Evolutionary conservation across 2,113 vertebrate species (phyloP).

Genomic region (Menura novaehollandiae): DNA sequence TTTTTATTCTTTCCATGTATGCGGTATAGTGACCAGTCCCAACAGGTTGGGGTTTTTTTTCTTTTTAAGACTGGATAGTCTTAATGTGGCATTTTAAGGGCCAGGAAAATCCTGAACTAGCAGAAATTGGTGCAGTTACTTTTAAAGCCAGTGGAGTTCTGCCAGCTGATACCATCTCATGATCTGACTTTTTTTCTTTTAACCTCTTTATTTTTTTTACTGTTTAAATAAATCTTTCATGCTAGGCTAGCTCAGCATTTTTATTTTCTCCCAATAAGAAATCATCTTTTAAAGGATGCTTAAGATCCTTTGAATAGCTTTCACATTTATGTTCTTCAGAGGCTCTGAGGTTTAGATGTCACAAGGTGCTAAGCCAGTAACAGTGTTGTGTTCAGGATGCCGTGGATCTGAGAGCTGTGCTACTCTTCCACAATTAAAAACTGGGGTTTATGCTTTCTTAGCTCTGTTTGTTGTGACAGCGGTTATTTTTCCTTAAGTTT

Average conservation of each 20-base stretch:
- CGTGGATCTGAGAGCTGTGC: neutral
- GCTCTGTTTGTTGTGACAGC: neutral
- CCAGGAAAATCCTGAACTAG: neutral
- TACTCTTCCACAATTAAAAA: neutral
- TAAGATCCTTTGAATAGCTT: neutral
- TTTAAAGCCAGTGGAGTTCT: neutral
- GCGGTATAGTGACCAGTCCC: neutral
- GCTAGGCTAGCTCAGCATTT: neutral
- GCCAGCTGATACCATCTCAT: neutral
- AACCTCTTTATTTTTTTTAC: neutral
- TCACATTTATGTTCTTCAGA: neutral
- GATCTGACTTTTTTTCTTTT: neutral
- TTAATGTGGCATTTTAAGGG: neutral
- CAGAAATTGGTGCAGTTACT: neutral
- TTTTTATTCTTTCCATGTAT: neutral
- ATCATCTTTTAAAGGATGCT: neutral
- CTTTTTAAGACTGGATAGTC: neutral
- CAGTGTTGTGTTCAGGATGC: neutral
- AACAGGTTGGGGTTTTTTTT: neutral
- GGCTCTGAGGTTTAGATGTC: neutral
- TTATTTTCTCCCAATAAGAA: neutral
- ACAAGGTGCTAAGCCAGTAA: neutral
- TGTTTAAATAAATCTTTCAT: neutral
- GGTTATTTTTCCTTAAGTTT: neutral
- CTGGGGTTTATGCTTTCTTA: neutral